These are phyloP conservation scores for Tanypteryx hageni DNA, from an alignment of 2,888 invertebrate genomes.

Conservation along the genomic window DNA sequence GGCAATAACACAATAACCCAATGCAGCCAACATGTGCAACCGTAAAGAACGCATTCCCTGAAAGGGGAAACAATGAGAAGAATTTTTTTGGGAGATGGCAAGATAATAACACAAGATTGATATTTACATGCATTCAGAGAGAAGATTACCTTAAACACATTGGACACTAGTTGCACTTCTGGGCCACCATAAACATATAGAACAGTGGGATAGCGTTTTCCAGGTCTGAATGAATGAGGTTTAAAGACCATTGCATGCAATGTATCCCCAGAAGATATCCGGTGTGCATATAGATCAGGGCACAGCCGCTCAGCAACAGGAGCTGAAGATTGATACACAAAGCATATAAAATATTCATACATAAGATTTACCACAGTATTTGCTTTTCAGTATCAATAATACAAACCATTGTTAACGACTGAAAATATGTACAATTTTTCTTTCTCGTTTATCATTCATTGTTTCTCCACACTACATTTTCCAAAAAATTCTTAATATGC, in stretches of 20 bases:
- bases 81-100: slow-evolving; percentile 55
- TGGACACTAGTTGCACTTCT: slow-evolving; percentile 97
- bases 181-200: slow-evolving; percentile 99
- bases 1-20: slow-evolving; percentile 97
- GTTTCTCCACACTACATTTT: no score
- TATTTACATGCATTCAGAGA: slow-evolving; percentile 68
- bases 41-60: slow-evolving; percentile 93
- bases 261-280: slow-evolving; percentile 83
- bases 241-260: slow-evolving; percentile 94
- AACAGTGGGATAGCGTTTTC: slow-evolving; percentile 91
- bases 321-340: slow-evolving; percentile 68
- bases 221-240: slow-evolving; percentile 81
- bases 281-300: slow-evolving; percentile 85
- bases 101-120: slow-evolving; percentile 45
- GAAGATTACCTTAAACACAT: slow-evolving; percentile 88
- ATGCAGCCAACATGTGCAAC: slow-evolving; percentile 95
- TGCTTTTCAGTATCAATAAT: no score
- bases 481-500: no score
- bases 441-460: no score
- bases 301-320: slow-evolving; percentile 80
- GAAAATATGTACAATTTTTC: no score
- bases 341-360: no score
- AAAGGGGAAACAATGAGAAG: slow-evolving; percentile 67
- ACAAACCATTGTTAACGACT: no score
- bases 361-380: no score